Base-by-base conservation (phyloP, 2,797 vertebrate genomes). In the Hemibagrus guttatus region DNA sequence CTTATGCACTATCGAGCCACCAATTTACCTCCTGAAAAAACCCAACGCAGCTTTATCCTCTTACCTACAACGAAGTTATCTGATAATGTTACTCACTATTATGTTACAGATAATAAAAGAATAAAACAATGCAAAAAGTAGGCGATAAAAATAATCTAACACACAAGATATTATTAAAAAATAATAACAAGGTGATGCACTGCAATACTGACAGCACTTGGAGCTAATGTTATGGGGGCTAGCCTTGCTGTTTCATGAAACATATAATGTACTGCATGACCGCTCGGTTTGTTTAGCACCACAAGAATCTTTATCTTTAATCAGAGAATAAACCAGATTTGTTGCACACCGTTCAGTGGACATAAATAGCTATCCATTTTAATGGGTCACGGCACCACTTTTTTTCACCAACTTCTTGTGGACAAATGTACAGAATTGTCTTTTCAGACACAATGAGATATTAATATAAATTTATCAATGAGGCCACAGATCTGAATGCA, bases 31-130 rank as follows among this genome's bases (percentile, higher is more conserved):
- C 58, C 78, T 35, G 8, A 59, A 84, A 72, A 84, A 85, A 46
- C 84, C 56, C 56, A 72, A 74, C 28, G 7, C 83, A 23, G 71
- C 84, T 69, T 71, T 7, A 69, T 79, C 78, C 54, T 66, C 23
- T 68, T 84, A 87, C 87, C 83, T 78, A 87, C 83, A 85, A 68
- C 69, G 13, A 39, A 0, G 16, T 81, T 61, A 84, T 84, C 69
- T 46, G 78, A 81, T 85, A 80, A 74, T 26, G 80, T 42, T 54
- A 39, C 49, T 79, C 42, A 56, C 68, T 68, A 84, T 78, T 21
- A 64, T 54, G 56, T 84, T 79, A 85, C 87, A 63, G 42, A 78
- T 85, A 63, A 83, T 83, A 71, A 78, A 85, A 54, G 80, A 83
- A 76, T 69, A 59, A 59, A 79, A 78, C 0, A 0, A 78, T 35